These are phyloP conservation scores for Campoplex nolae DNA, from an alignment of 2,888 invertebrate species.

Conservation along the genomic window DNA sequence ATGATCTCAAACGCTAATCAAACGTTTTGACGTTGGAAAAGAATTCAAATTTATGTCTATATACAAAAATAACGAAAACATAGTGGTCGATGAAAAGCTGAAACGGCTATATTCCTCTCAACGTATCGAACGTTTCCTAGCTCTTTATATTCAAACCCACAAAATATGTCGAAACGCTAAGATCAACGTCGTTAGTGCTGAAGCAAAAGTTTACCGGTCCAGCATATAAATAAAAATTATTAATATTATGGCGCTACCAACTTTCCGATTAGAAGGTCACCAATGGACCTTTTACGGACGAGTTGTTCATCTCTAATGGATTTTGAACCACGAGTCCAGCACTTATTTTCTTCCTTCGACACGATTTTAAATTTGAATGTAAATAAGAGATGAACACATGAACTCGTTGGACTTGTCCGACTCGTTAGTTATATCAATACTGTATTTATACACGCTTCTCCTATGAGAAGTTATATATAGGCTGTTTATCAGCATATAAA, in stretches of 20 bases:
- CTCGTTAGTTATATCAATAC: slow-evolving; percentile 28
- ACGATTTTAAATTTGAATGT: slow-evolving; percentile 4
- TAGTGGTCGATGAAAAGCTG: background rate
- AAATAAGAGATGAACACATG: background rate
- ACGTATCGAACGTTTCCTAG: background rate
- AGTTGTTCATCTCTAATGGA: slow-evolving; percentile 31
- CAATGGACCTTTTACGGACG: slow-evolving; percentile 55
- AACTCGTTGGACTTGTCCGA: slow-evolving; percentile 18
- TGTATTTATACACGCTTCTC: slow-evolving; percentile 28
- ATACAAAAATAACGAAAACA: background rate
- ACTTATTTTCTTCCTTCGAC: slow-evolving; percentile 18
- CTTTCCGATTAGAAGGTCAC: slow-evolving; percentile 64
- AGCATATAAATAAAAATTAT: background rate
- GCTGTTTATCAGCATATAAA: background rate
- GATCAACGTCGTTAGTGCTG: background rate
- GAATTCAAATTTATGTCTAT: background rate
- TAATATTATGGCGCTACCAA: slow-evolving; percentile 8
- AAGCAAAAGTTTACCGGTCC: background rate
- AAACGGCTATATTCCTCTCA: background rate
- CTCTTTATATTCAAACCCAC: background rate
- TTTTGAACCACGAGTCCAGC: slow-evolving; percentile 4
- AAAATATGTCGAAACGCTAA: background rate
- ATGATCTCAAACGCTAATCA: background rate
- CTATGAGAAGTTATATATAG: slow-evolving; percentile 22
- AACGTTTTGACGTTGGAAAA: background rate